A percentile compares a stretch with the other conserved stretches of the same genome.
Conservation (phyloP, 2,113 vertebrate species). For the Lates calcarifer region DNA sequence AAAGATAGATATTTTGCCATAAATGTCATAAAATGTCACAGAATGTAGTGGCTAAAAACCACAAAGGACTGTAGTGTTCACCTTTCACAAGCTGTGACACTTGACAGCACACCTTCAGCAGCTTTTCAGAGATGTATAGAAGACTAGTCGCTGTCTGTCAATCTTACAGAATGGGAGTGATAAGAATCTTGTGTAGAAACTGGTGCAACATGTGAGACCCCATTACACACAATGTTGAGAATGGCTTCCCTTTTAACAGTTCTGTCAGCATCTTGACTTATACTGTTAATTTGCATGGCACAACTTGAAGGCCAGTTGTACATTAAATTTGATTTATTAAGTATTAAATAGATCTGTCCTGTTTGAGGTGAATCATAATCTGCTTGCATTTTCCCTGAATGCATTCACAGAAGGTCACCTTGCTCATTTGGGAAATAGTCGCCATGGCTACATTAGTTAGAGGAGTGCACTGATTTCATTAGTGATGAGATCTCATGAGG, state of each 20-base stretch:
- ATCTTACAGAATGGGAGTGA: background rate
- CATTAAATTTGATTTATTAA: conserved; percentile 48
- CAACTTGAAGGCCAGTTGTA: conserved; percentile 25
- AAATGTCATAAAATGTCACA: conserved; percentile 15
- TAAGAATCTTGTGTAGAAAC: background rate
- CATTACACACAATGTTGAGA: conserved; percentile 16
- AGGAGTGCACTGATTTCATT: conserved; percentile 74
- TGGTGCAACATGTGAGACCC: background rate
- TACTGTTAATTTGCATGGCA: conserved; percentile 28
- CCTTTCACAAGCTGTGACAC: conserved; percentile 31
- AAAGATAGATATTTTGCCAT: conserved; percentile 16
- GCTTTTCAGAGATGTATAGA: conserved; percentile 1
- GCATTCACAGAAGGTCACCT: conserved; percentile 72
- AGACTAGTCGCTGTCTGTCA: background rate
- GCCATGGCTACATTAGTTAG: conserved; percentile 77
- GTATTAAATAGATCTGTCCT: conserved; percentile 36
- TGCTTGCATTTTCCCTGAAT: conserved; percentile 65
- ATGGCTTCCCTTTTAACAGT: conserved; percentile 1
- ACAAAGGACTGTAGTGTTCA: conserved; percentile 11
- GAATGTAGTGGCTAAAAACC: conserved; percentile 10
- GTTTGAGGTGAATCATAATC: conserved; percentile 55
- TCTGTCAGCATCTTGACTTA: background rate
- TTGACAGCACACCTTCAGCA: conserved; percentile 15
- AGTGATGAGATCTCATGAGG: conserved; percentile 74
- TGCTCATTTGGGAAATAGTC: conserved; percentile 79